phyloP scores from a whole-genome alignment of 2,113 vertebrate genomes.

The Brachyhypopomus gauderio region DNA sequence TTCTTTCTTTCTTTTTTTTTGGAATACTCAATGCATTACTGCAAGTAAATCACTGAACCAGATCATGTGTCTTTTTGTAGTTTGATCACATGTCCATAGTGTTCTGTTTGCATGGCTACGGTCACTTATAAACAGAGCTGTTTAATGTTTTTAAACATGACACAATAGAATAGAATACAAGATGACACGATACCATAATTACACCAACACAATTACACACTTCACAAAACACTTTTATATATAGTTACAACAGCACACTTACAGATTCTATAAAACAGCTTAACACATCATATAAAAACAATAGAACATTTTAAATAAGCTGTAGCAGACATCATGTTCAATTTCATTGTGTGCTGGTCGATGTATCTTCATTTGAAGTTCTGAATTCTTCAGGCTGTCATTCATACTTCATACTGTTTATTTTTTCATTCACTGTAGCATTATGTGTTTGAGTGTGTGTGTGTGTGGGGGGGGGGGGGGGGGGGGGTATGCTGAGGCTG shows the following conservation, averaged over 20 bases:
- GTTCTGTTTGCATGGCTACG: constrained; percentile 3
- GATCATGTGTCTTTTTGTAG: not conserved
- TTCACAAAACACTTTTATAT: too few relatives aligned
- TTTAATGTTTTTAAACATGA: not conserved
- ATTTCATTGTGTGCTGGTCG: not conserved
- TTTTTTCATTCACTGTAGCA: constrained; percentile 7
- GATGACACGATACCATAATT: not conserved
- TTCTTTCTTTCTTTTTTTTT: not conserved
- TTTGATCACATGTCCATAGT: not conserved
- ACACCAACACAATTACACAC: too few relatives aligned
- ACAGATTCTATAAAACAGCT: too few relatives aligned
- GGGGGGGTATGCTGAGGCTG: not conserved
- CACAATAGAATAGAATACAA: not conserved
- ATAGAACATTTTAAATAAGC: too few relatives aligned
- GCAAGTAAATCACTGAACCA: not conserved
- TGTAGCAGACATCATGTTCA: not conserved
- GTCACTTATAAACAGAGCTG: constrained; percentile 28
- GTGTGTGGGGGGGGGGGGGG: not conserved
- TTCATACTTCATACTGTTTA: not conserved
- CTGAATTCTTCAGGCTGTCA: not conserved
- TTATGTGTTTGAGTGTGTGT: not conserved
- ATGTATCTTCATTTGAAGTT: not conserved
- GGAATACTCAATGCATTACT: not conserved
- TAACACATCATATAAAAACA: too few relatives aligned
- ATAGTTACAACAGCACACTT: too few relatives aligned